A percentile compares a stretch with the other conserved stretches of the same genome.
These are phyloP conservation scores for Proteles cristata DNA, from an alignment of 2,113 vertebrate species.

Conservation along the genomic window DNA sequence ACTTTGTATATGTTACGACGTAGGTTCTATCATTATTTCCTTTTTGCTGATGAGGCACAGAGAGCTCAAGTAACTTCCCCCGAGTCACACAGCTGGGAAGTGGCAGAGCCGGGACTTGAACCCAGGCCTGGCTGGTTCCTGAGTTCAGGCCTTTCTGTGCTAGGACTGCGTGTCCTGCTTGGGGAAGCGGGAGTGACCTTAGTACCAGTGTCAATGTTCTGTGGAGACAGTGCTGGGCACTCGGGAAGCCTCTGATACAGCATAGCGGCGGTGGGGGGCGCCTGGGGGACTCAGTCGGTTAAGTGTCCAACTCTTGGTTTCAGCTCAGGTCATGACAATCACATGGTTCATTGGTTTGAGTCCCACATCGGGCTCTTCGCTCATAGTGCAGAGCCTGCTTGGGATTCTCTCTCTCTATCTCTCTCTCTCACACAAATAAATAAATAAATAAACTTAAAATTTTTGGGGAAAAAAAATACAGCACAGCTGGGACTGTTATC, in stretches of 20 bases:
- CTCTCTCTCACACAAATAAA: no score
- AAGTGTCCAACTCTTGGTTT: no score
- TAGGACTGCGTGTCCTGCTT: background rate
- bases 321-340: no score
- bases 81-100: background rate
- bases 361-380: no score
- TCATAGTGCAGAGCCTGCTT: no score
- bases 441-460: no score
- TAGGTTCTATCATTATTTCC: background rate
- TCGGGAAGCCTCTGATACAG: background rate
- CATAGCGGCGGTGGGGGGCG: no score
- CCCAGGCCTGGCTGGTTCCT: background rate
- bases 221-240: background rate
- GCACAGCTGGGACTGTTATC: background rate
- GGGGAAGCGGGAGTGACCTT: background rate
- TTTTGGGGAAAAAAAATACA: no score
- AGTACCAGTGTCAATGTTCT: background rate
- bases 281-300: no score
- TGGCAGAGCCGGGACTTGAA: background rate
- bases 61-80: background rate
- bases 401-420: no score
- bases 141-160: background rate
- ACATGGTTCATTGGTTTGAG: no score
- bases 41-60: background rate
- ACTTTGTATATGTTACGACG: no score